Percentiles rank a stretch among this genome's conserved stretches.
Evolutionary conservation across 2,113 vertebrate species (phyloP).

Genomic region (Zosterops lateralis): DNA sequence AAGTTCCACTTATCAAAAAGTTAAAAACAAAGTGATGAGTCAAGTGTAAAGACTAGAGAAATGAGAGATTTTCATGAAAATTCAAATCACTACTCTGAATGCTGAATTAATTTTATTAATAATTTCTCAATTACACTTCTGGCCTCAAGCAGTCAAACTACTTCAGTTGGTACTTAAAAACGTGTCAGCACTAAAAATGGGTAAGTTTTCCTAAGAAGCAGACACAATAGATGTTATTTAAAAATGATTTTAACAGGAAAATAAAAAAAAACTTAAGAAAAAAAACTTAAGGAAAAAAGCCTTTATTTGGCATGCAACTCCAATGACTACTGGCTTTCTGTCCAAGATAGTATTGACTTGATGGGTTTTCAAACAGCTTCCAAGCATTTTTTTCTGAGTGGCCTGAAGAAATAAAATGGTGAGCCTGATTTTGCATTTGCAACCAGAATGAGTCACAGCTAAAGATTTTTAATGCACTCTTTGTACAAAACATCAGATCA

Average conservation of each 20-base stretch:
- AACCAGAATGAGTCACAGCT: background rate
- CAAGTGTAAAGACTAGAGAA: background rate
- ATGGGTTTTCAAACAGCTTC: background rate
- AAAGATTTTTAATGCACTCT: background rate
- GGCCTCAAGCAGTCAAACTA: background rate
- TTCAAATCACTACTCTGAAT: background rate
- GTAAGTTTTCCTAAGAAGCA: background rate
- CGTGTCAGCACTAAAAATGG: background rate
- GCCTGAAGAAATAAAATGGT: background rate
- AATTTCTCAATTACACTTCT: background rate
- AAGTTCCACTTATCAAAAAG: background rate
- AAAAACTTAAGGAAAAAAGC: background rate
- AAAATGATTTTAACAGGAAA: background rate
- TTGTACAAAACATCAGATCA: background rate
- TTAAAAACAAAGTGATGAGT: background rate
- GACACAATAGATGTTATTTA: background rate
- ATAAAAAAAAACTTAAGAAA: background rate
- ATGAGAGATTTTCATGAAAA: background rate
- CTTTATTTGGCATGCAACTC: background rate
- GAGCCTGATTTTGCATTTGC: background rate
- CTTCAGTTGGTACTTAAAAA: background rate
- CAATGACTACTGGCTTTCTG: background rate
- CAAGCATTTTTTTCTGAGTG: background rate
- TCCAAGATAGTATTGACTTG: background rate
- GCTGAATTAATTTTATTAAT: background rate